phyloP scores from a whole-genome alignment of 2,797 vertebrate genomes.

The Prunella strophiata region DNA sequence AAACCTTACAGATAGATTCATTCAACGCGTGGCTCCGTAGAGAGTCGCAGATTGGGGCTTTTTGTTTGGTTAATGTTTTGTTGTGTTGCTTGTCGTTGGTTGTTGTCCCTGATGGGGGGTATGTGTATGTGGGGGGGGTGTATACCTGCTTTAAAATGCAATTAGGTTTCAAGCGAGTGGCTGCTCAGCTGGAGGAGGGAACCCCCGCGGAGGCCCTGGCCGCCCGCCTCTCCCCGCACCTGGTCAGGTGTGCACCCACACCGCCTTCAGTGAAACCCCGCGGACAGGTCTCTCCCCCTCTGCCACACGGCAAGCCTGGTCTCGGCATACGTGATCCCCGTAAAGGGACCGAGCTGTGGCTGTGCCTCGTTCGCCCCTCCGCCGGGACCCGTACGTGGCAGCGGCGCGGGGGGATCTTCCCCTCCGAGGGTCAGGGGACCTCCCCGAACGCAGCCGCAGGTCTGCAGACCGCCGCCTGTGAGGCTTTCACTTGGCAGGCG shows the following conservation, averaged over 20 bases:
- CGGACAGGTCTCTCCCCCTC: background rate
- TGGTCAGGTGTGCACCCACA: background rate
- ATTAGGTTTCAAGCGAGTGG: conserved; percentile 47
- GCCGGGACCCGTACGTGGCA: background rate
- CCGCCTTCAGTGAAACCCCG: background rate
- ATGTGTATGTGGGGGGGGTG: background rate
- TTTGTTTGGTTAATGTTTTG: conserved; percentile 73
- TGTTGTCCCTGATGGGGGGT: background rate
- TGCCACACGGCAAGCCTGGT: background rate
- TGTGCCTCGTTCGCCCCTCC: background rate
- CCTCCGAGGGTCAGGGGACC: background rate
- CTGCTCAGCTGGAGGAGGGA: conserved; percentile 5
- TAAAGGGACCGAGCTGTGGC: background rate
- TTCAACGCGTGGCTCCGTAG: conserved; percentile 72
- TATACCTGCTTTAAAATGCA: conserved; percentile 30
- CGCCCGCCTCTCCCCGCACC: background rate
- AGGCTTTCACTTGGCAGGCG: conserved; percentile 24
- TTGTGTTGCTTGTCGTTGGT: conserved; percentile 15
- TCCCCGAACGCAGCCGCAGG: background rate
- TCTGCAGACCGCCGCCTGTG: background rate
- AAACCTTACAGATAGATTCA: conserved; percentile 78
- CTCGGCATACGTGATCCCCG: background rate
- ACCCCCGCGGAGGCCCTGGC: background rate
- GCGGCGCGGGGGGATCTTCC: background rate
- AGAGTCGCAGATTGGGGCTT: background rate